These are phyloP conservation scores for Nebria brevicollis DNA, from an alignment of 2,888 invertebrate genomes.

Conservation along the genomic window DNA sequence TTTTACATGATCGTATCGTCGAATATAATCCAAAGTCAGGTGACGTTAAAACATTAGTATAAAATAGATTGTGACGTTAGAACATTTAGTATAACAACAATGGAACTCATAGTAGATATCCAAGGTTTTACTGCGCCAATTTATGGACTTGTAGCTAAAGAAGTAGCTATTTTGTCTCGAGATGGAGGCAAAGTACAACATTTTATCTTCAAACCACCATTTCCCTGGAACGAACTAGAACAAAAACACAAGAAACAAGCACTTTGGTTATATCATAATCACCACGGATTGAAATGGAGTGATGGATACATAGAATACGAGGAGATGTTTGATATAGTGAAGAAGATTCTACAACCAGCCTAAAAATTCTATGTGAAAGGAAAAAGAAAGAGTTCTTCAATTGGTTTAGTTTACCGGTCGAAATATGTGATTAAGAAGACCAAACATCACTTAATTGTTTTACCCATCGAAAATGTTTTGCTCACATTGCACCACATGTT, in stretches of 20 bases:
- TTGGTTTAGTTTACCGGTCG: too few species aligned
- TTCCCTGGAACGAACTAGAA: neutral
- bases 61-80: constrained; percentile 13
- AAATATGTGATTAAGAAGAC: too few species aligned
- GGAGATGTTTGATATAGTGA: too few species aligned
- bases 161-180: neutral
- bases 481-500: neutral
- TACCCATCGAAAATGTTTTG: neutral
- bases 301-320: too few species aligned
- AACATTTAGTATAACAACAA: too few species aligned
- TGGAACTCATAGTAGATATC: neutral
- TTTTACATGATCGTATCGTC: constrained; percentile 50
- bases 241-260: too few species aligned
- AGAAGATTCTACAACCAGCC: too few species aligned
- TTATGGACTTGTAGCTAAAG: neutral
- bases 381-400: too few species aligned
- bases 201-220: neutral
- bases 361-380: too few species aligned
- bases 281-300: too few species aligned
- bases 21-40: constrained; percentile 51
- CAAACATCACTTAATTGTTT: neutral
- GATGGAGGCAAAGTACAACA: neutral
- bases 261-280: too few species aligned
- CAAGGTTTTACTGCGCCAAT: neutral
- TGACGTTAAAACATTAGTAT: constrained; percentile 50